Conservation (phyloP, 2,797 vertebrate species). For the Lepidocolaptes lacrymiger region DNA sequence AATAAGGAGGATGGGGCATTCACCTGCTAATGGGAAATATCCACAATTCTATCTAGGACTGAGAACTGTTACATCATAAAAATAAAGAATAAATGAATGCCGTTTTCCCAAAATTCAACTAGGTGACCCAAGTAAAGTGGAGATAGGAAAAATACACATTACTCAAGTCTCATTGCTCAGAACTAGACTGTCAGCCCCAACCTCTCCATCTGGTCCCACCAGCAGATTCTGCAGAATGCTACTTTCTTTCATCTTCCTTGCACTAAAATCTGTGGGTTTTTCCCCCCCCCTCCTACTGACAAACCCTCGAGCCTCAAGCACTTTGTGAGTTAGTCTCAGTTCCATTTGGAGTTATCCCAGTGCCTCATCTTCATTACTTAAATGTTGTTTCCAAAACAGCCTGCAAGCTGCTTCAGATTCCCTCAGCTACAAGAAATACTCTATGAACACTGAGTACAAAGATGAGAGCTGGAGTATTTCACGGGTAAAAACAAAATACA, state of each 20-base stretch:
- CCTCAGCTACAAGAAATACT: not conserved
- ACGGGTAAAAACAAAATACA: slow-evolving; percentile 4
- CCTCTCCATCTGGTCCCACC: not conserved
- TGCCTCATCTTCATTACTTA: not conserved
- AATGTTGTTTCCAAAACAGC: slow-evolving; percentile 40
- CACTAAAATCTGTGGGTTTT: not conserved
- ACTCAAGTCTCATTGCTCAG: not conserved
- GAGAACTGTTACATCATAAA: not conserved
- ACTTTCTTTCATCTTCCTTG: not conserved
- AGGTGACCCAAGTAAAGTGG: not conserved
- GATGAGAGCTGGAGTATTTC: not conserved
- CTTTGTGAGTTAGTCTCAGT: not conserved
- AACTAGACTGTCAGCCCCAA: not conserved
- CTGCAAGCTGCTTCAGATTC: slow-evolving; percentile 20
- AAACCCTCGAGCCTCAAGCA: not conserved
- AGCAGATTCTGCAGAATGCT: not conserved
- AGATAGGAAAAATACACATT: not conserved
- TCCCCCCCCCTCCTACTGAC: not conserved
- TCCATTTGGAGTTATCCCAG: slow-evolving; percentile 19
- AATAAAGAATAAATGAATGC: not conserved
- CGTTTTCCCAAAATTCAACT: not conserved
- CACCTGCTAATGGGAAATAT: not conserved
- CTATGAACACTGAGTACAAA: not conserved
- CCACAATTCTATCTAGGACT: not conserved
- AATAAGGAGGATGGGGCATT: not conserved